Evolutionary conservation across 2,797 vertebrate genomes (phyloP).

Genomic region (Coluber constrictor): DNA sequence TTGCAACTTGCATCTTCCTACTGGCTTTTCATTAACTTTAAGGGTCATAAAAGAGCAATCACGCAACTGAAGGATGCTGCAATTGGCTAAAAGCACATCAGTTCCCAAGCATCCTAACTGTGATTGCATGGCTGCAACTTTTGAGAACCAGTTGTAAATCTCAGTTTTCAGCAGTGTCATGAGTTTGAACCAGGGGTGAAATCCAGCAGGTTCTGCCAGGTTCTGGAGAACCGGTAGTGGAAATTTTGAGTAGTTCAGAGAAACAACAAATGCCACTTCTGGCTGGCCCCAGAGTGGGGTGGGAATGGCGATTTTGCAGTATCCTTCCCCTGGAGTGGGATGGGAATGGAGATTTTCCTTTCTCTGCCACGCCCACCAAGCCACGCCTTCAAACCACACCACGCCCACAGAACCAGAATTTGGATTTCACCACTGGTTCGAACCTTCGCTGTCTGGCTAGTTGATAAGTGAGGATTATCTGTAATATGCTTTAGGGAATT

Average conservation of each 20-base stretch:
- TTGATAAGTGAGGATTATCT: not conserved
- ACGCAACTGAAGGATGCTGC: not conserved
- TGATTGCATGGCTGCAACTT: not conserved
- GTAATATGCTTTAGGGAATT: not conserved
- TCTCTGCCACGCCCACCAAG: no score
- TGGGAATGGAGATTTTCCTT: no score
- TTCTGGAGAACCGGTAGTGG: no score
- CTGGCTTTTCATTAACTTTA: not conserved
- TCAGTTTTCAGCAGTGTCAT: not conserved
- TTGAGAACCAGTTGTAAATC: not conserved
- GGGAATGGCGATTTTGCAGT: no score
- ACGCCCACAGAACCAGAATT: no score
- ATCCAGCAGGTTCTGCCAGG: no score
- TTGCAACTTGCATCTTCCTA: not conserved
- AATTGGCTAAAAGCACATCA: not conserved
- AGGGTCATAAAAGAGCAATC: not conserved
- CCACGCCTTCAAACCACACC: no score
- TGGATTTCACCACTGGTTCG: no score
- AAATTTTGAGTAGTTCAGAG: no score
- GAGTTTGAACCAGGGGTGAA: not conserved
- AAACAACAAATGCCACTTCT: no score
- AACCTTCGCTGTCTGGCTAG: not conserved
- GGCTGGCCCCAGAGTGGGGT: no score
- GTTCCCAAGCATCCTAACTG: not conserved
- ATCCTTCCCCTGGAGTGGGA: no score